Conservation (phyloP, 2,797 vertebrate genomes). For the Heteromormyrus szaboi region DNA sequence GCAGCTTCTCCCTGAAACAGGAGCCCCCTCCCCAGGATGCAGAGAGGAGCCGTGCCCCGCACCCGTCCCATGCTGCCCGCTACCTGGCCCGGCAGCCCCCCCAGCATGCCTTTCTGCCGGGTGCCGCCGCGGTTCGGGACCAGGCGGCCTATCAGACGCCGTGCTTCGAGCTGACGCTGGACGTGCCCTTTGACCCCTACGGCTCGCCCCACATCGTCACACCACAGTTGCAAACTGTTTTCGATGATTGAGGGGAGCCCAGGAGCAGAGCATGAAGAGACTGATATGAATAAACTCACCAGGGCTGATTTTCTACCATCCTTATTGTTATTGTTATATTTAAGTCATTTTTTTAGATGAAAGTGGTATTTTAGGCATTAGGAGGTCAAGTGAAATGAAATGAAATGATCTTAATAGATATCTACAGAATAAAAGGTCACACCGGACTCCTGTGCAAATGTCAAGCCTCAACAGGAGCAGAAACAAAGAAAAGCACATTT, state of each 20-base stretch:
- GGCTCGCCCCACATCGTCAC: constrained; percentile 61
- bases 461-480: neutral
- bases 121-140: constrained; percentile 47
- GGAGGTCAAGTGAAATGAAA: neutral
- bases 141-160: constrained; percentile 73
- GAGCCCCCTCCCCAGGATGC: constrained; percentile 78
- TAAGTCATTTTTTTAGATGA: constrained; percentile 22
- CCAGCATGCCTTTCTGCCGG: constrained; percentile 43
- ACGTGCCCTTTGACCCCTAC: constrained; percentile 81
- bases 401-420: neutral
- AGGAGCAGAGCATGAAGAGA: neutral
- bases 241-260: constrained; percentile 63
- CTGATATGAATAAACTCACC: constrained; percentile 22
- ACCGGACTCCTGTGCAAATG: neutral
- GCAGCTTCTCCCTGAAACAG: constrained; percentile 89
- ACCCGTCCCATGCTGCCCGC: constrained; percentile 56
- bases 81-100: constrained; percentile 71
- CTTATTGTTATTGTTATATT: constrained; percentile 31
- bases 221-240: constrained; percentile 75
- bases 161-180: constrained; percentile 81
- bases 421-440: neutral
- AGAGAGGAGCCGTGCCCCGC: constrained; percentile 71
- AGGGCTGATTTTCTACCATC: constrained; percentile 27
- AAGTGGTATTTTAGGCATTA: neutral
- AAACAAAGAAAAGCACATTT: constrained; percentile 50